Base-by-base conservation (phyloP, 2,797 vertebrate genomes). In the Gadopsis marmoratus region DNA sequence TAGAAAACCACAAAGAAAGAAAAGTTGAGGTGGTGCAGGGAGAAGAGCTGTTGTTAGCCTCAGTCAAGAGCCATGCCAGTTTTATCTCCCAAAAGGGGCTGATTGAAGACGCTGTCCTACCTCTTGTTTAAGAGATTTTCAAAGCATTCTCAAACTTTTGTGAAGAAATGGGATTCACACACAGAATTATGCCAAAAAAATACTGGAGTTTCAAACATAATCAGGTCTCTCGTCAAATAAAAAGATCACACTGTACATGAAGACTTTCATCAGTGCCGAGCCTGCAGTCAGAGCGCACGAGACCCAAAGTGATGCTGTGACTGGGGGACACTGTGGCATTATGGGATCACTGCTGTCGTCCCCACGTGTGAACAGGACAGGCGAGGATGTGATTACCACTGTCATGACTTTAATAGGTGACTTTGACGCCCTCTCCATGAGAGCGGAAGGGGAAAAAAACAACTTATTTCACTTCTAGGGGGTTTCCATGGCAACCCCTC, bases 401-500 rank as follows among this genome's bases (percentile, higher is more conserved):
- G 76, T 66, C 75, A 56, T 55, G 82, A 72, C 81, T 91, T 81
- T 84, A 91, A 91, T 88, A 65, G 71, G 69, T 55, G 78, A 91
- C 88, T 90, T 79, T 81, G 77, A 88, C 54, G 74, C 80, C 73
- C 60, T 82, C 86, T 78, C 84, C 69, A 37, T 91, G 76, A 77
- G 66, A 71, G 77, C 4, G 63, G 64, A 73, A 70, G 56, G 65
- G 47, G 48, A 69, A 26, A 26, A 26, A 71, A 71, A 71, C 21
- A 77, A 90, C 79, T 85, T 90, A 76, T 92, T 91, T 91, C 88
- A 88, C 87, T 93, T 86, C 74, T 67, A 67, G 76, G 78, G 81
- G 90, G 93, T 94, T 94, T 91, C 93, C 93, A 95, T 93, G 78
- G 92, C 90, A 94, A 93, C 93, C 84, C 59, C 89, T 90, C 91